These are phyloP conservation scores for Ectemnius lituratus DNA, from an alignment of 2,888 invertebrate genomes.

Conservation along the genomic window DNA sequence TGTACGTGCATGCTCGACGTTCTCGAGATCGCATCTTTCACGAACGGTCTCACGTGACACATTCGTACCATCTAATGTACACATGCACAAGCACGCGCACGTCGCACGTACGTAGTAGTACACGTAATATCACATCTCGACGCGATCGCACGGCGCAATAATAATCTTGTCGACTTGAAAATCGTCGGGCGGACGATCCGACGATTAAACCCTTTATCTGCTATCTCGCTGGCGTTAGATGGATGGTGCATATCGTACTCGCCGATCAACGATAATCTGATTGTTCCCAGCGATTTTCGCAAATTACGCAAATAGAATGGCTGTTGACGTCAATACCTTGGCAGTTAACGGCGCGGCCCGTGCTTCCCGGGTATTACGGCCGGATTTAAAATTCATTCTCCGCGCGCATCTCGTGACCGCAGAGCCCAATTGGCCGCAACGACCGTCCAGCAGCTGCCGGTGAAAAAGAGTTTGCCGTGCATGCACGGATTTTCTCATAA, in stretches of 20 bases:
- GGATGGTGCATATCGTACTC: not conserved
- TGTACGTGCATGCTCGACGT: conserved; percentile 49
- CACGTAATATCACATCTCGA: conserved; percentile 11
- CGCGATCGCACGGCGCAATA: conserved; percentile 45
- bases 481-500: too few species aligned
- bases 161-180: conserved; percentile 37
- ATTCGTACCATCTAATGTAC: conserved; percentile 45
- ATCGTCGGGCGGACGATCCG: not conserved
- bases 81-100: not conserved
- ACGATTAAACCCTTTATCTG: not conserved
- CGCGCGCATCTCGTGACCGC: not conserved
- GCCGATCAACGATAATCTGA: not conserved
- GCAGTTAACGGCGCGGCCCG: conserved; percentile 9
- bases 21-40: conserved; percentile 59
- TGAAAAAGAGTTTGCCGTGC: too few species aligned
- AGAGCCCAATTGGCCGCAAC: not conserved
- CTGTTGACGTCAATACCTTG: conserved; percentile 16
- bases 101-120: too few species aligned
- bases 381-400: not conserved
- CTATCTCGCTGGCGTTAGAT: not conserved
- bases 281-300: conserved; percentile 25
- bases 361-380: not conserved
- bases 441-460: not conserved
- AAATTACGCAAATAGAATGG: conserved; percentile 38
- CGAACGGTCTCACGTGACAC: conserved; percentile 58